These are phyloP conservation scores for Luperina testacea DNA, from an alignment of 2,888 invertebrate genomes.

Conservation along the genomic window DNA sequence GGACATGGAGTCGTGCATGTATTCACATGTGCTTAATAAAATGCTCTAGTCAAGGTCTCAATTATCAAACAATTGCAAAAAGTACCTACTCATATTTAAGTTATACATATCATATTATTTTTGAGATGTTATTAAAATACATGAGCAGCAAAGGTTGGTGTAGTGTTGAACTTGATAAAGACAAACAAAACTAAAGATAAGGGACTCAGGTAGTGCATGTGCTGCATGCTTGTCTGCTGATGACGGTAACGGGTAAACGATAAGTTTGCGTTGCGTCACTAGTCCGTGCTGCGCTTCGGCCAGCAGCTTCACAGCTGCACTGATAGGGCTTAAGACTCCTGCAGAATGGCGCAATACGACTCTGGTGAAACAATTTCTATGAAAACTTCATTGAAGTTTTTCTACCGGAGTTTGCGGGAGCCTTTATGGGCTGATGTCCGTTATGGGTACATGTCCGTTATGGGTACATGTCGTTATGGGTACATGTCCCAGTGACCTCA, in stretches of 20 bases:
- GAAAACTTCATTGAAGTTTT: background rate
- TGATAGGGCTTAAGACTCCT: no score
- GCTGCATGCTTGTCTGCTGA: constrained; percentile 16
- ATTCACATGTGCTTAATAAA: constrained; percentile 4
- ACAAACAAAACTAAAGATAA: constrained; percentile 14
- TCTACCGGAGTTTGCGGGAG: background rate
- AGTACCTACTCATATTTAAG: background rate
- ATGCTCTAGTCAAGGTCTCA: constrained; percentile 20
- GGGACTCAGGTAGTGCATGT: background rate
- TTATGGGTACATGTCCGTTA: background rate
- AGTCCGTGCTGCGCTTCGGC: background rate
- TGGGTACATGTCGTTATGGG: no score
- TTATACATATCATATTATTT: background rate
- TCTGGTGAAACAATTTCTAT: background rate
- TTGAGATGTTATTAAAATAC: background rate
- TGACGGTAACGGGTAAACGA: background rate
- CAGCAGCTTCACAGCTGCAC: background rate
- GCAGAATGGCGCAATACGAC: background rate
- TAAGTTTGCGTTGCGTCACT: constrained; percentile 3
- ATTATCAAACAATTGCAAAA: background rate
- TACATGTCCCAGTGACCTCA: constrained; percentile 39
- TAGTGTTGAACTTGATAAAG: constrained; percentile 24
- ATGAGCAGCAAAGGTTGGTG: background rate
- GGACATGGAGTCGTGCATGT: background rate
- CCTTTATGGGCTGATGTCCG: background rate